phyloP scores from a whole-genome alignment of 1,140 invertebrate genomes.

The Leptopilina boulardi region DNA sequence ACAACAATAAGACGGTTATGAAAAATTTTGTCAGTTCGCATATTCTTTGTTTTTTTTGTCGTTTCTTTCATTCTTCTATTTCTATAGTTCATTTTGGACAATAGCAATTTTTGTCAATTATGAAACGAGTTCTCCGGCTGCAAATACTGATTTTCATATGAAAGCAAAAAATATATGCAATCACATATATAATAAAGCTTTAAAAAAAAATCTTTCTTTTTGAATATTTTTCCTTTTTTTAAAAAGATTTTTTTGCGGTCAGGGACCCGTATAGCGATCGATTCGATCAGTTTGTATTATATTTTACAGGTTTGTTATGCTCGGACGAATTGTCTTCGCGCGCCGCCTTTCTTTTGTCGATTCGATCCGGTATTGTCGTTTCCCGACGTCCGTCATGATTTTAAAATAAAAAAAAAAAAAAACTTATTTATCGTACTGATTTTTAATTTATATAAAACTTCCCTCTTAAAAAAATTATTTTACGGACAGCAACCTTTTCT shows the following conservation, averaged over 20 bases:
- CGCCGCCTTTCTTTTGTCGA: constrained; percentile 49
- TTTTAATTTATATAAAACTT: too few species aligned
- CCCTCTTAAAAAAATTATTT: too few species aligned
- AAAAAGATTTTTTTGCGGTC: not conserved
- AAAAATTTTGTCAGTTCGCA: too few species aligned
- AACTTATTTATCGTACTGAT: too few species aligned
- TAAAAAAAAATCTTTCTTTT: too few species aligned
- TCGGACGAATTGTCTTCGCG: constrained; percentile 42
- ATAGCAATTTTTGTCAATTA: not conserved
- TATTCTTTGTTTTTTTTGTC: not conserved
- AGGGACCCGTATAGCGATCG: not conserved
- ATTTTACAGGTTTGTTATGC: constrained; percentile 59
- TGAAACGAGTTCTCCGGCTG: not conserved
- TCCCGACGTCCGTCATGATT: too few species aligned
- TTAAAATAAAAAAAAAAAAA: too few species aligned
- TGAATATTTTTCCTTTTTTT: too few species aligned
- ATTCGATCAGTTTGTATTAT: constrained; percentile 54
- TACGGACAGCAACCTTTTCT: too few species aligned
- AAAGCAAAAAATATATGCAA: not conserved
- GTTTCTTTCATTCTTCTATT: not conserved
- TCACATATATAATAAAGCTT: too few species aligned
- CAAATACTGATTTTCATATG: not conserved
- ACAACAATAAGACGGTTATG: too few species aligned
- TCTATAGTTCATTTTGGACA: not conserved
- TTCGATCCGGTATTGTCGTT: constrained; percentile 37